phyloP scores from a whole-genome alignment of 2,113 vertebrate species.

The Engystomops pustulosus region DNA sequence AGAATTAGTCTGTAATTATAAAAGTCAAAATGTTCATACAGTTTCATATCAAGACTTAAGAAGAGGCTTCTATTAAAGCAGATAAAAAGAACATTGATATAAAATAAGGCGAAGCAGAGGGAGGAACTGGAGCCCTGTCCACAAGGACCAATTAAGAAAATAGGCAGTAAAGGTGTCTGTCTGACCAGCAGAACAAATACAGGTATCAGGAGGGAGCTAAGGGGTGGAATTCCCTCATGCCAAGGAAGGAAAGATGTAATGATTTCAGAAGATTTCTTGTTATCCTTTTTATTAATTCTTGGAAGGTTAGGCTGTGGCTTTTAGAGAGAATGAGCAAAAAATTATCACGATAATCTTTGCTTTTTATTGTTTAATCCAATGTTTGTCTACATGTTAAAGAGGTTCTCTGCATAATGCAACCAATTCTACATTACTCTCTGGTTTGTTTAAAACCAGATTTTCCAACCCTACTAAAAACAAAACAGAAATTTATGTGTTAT shows the following conservation, averaged over 20 bases:
- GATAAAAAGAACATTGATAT: background rate
- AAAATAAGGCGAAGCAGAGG: background rate
- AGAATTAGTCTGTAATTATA: background rate
- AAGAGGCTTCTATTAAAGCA: background rate
- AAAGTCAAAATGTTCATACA: background rate
- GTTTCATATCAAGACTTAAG: background rate
- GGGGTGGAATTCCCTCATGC: background rate
- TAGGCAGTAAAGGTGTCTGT: background rate
- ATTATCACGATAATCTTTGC: too few species aligned
- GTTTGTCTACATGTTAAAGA: too few species aligned
- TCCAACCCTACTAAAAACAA: too few species aligned
- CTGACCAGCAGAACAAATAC: background rate
- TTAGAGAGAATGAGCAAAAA: background rate
- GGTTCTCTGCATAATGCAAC: too few species aligned
- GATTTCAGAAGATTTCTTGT: background rate
- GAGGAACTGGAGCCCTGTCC: background rate
- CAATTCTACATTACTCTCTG: too few species aligned
- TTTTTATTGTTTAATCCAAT: too few species aligned
- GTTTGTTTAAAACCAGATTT: too few species aligned
- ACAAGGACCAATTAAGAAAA: conserved; percentile 13
- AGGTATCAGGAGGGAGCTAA: background rate
- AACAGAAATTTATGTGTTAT: too few species aligned
- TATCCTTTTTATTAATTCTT: background rate
- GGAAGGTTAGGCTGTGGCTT: background rate
- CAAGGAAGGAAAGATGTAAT: background rate